These are phyloP conservation scores for Apodemus sylvaticus DNA, from an alignment of 2,113 vertebrate genomes.

Conservation along the genomic window DNA sequence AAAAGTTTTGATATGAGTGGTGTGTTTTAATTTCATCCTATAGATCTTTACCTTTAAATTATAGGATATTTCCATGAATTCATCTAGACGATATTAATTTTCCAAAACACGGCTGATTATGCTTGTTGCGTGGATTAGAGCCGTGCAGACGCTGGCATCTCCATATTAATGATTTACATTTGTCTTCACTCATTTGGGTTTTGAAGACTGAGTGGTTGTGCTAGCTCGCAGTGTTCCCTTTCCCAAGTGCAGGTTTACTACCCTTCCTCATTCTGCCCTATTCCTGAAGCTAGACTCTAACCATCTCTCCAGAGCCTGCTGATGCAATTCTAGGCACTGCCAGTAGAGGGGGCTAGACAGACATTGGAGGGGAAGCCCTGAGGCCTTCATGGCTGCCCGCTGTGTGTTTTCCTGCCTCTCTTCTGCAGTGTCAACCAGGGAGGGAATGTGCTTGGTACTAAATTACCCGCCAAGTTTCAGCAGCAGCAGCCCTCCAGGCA, in stretches of 20 bases:
- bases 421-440: background rate
- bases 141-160: background rate
- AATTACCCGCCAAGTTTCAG: background rate
- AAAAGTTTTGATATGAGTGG: slow-evolving; percentile 25
- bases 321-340: background rate
- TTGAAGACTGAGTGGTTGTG: background rate
- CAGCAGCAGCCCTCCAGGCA: background rate
- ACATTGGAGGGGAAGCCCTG: background rate
- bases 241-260: background rate
- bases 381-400: background rate
- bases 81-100: background rate
- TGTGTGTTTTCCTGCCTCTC: background rate
- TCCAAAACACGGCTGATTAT: background rate
- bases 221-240: background rate
- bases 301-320: too few species aligned
- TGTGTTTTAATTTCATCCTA: background rate
- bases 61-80: background rate
- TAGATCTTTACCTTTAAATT: background rate
- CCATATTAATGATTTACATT: slow-evolving; percentile 26
- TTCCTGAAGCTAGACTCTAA: background rate
- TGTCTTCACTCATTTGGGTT: background rate
- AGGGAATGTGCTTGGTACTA: background rate
- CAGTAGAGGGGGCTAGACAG: background rate
- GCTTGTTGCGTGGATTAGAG: background rate
- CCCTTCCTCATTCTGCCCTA: background rate